phyloP scores from a whole-genome alignment of 2,113 vertebrate species.

The Lagopus muta region DNA sequence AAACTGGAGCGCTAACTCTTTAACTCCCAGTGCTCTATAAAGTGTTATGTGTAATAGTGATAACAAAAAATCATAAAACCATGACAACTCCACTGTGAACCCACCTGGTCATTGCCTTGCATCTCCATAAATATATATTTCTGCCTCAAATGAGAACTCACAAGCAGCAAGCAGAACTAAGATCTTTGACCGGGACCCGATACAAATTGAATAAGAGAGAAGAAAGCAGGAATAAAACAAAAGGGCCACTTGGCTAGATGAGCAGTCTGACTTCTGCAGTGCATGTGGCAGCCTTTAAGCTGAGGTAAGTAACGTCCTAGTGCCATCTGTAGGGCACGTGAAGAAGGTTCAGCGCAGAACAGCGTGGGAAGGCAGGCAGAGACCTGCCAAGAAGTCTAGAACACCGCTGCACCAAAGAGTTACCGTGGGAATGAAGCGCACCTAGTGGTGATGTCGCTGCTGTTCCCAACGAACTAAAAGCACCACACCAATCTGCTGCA shows the following conservation, averaged over 20 bases:
- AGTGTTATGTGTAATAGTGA: too few species aligned
- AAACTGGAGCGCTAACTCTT: too few species aligned
- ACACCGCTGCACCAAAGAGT: neutral
- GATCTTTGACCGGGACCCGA: neutral
- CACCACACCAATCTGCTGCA: neutral
- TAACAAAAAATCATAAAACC: too few species aligned
- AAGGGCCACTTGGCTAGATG: neutral
- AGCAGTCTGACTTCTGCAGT: neutral
- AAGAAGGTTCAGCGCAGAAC: neutral
- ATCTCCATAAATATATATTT: neutral
- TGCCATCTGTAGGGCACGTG: neutral
- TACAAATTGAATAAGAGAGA: neutral
- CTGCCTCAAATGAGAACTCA: neutral
- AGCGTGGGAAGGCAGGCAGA: neutral
- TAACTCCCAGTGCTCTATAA: too few species aligned
- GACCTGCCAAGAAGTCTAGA: neutral
- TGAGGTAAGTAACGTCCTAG: neutral
- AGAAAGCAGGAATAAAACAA: neutral
- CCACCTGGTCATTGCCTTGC: neutral
- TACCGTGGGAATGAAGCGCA: neutral
- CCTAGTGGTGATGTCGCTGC: neutral
- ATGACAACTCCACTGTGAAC: neutral
- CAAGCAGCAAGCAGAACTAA: neutral
- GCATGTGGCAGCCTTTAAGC: fast-evolving
- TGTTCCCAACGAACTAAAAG: neutral